phyloP scores from a whole-genome alignment of 2,888 invertebrate species.

The Hyles lineata region DNA sequence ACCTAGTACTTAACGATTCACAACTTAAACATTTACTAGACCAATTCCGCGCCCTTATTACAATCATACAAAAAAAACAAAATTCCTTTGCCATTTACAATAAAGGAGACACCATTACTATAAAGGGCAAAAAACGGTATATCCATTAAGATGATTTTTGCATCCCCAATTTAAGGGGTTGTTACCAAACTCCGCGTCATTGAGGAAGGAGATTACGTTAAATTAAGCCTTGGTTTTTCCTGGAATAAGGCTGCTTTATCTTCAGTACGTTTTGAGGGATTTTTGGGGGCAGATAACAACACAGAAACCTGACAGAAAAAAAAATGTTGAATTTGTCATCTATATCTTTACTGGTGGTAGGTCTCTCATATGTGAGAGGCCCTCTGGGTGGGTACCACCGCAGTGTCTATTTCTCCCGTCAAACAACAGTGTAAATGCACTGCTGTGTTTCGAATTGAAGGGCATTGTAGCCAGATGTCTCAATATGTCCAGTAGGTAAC shows the following conservation, averaged over 20 bases:
- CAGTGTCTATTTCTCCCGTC: no score
- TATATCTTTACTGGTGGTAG: no score
- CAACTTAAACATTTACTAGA: not conserved
- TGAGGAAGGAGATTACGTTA: constrained; percentile 12
- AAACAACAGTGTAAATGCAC: no score
- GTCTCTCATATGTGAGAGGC: no score
- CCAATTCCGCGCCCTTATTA: not conserved
- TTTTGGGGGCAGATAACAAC: not conserved
- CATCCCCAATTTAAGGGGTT: constrained; percentile 21
- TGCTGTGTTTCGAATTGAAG: no score
- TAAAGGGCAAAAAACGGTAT: not conserved
- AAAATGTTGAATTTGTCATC: not conserved
- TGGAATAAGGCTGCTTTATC: constrained; percentile 8
- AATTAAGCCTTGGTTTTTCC: constrained; percentile 10
- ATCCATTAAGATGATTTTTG: constrained; percentile 26
- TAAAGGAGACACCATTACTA: not conserved
- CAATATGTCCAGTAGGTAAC: no score
- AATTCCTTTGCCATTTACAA: not conserved
- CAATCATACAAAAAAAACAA: not conserved
- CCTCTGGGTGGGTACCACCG: no score
- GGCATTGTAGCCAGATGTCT: no score
- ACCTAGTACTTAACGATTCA: not conserved
- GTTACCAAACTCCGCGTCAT: constrained; percentile 11
- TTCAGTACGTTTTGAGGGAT: not conserved
- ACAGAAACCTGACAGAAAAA: not conserved